Evolutionary conservation across 2,888 invertebrate genomes (phyloP).

Genomic region (Lottia gigantea): DNA sequence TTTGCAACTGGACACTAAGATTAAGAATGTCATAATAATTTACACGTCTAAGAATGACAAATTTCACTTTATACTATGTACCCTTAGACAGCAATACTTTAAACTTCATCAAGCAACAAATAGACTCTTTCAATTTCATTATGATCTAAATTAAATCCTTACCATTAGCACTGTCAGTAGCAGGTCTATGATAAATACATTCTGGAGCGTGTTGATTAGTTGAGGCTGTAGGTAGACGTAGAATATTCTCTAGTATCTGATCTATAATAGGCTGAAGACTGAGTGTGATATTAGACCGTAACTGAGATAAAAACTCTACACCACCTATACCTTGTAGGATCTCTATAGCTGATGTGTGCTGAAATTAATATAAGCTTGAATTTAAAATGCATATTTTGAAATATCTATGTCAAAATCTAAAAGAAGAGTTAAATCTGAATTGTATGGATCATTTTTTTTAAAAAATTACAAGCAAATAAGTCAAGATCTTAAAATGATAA

Average conservation of each 20-base stretch:
- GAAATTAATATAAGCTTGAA: slow-evolving; percentile 17
- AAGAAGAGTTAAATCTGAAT: too few species aligned
- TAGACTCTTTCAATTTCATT: background rate
- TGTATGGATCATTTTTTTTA: too few species aligned
- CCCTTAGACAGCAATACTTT: too few species aligned
- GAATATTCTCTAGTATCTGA: slow-evolving; percentile 59
- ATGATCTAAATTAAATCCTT: background rate
- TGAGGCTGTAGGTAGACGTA: slow-evolving; percentile 57
- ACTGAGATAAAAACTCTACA: slow-evolving; percentile 62
- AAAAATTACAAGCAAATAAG: too few species aligned
- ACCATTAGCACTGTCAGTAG: slow-evolving; percentile 38
- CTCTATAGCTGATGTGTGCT: slow-evolving; percentile 62
- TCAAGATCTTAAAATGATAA: too few species aligned
- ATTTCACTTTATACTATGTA: too few species aligned
- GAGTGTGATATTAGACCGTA: slow-evolving; percentile 52
- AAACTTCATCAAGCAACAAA: background rate
- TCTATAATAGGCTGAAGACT: slow-evolving; percentile 57
- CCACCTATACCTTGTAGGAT: slow-evolving; percentile 62
- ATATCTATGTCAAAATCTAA: too few species aligned
- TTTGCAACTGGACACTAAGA: too few species aligned
- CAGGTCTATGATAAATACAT: slow-evolving; percentile 59
- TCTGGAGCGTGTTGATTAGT: slow-evolving; percentile 48
- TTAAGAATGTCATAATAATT: too few species aligned
- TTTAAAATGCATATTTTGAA: too few species aligned
- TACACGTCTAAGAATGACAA: too few species aligned